These are phyloP conservation scores for Sternotherus odoratus DNA, from an alignment of 2,797 vertebrate genomes.

Conservation along the genomic window DNA sequence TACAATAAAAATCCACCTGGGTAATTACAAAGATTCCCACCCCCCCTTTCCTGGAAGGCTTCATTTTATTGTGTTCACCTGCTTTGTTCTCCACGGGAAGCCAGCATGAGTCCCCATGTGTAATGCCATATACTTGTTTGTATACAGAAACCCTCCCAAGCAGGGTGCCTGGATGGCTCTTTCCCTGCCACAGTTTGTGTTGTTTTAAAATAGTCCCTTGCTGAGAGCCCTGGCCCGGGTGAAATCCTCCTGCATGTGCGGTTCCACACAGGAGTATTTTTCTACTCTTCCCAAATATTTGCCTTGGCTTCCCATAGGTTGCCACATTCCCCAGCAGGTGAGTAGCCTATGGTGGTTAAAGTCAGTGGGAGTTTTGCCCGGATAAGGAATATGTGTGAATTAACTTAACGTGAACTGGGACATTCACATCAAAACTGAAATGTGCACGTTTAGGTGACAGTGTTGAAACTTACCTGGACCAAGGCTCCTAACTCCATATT, in stretches of 20 bases:
- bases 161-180: not conserved
- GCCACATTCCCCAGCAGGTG: not conserved
- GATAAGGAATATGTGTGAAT: not conserved
- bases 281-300: not conserved
- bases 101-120: accelerated
- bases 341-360: not conserved
- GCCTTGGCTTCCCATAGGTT: not conserved
- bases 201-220: not conserved
- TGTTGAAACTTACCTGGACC: not conserved
- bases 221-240: accelerated
- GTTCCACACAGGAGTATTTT: not conserved
- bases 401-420: not conserved
- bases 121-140: not conserved
- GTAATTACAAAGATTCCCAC: conserved; percentile 49
- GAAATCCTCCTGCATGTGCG: not conserved
- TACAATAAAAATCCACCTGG: conserved; percentile 72
- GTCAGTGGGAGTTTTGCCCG: conserved; percentile 5
- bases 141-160: not conserved
- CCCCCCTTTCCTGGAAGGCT: not conserved
- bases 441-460: not conserved
- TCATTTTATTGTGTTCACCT: conserved; percentile 59
- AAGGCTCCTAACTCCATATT: not conserved
- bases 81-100: accelerated
- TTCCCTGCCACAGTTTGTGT: not conserved
- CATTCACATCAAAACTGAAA: not conserved